phyloP scores from a whole-genome alignment of 2,113 vertebrate genomes.

The Climacteris rufus region DNA sequence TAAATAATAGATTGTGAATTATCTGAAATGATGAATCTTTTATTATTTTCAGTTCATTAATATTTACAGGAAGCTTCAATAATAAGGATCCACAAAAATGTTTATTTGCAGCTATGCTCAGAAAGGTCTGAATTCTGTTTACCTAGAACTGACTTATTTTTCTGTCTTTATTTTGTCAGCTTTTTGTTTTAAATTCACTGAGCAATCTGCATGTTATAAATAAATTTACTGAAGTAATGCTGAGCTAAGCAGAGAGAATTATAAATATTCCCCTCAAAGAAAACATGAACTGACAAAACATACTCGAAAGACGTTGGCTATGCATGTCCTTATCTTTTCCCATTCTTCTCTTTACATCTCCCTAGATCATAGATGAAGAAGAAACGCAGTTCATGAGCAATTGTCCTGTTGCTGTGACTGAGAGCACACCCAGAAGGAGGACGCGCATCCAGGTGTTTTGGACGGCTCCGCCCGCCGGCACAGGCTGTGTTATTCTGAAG shows the following conservation, averaged over 20 bases:
- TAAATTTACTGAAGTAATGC: neutral
- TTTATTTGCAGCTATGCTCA: neutral
- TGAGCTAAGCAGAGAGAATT: neutral
- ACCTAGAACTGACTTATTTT: neutral
- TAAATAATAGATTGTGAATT: neutral
- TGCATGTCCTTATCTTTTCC: neutral
- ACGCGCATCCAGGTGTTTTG: conserved; percentile 95
- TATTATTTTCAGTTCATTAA: neutral
- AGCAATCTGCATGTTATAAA: neutral
- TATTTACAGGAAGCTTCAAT: neutral
- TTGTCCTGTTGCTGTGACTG: conserved; percentile 93
- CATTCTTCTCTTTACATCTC: neutral
- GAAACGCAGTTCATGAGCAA: conserved; percentile 98
- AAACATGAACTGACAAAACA: neutral
- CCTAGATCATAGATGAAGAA: conserved; percentile 95
- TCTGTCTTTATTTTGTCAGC: neutral
- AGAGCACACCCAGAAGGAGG: conserved; percentile 91
- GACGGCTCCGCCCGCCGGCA: conserved; percentile 87
- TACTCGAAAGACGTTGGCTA: accelerated
- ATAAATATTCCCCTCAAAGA: neutral
- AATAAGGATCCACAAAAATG: neutral
- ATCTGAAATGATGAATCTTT: neutral
- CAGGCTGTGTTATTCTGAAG: conserved; percentile 91
- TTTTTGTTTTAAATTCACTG: neutral
- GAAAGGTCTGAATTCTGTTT: neutral